These are phyloP conservation scores for Natator depressus DNA, from an alignment of 2,113 vertebrate genomes.

Conservation along the genomic window DNA sequence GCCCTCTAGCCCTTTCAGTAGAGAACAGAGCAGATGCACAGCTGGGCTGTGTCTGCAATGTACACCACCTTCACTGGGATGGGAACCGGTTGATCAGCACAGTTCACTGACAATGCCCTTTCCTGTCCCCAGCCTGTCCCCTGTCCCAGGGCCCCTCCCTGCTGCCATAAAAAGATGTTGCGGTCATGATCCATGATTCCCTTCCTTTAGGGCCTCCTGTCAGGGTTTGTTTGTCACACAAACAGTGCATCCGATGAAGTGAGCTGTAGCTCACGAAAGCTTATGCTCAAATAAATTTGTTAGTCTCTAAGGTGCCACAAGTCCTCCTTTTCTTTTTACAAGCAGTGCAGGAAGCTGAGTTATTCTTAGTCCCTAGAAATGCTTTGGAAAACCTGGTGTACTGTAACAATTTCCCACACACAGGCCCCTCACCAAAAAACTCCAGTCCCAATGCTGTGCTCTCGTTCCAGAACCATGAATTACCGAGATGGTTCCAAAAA, in stretches of 20 bases:
- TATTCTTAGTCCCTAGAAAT: not conserved
- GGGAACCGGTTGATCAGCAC: not conserved
- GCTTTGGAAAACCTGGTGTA: not conserved
- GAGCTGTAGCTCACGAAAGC: too few relatives aligned
- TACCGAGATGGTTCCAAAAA: fast-evolving
- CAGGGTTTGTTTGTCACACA: too few relatives aligned
- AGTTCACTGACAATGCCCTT: not conserved
- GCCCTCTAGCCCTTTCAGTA: not conserved
- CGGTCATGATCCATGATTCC: not conserved
- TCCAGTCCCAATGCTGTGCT: not conserved
- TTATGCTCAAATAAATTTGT: too few relatives aligned
- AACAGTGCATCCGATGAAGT: not conserved
- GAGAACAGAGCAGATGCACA: not conserved
- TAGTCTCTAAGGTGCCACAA: too few relatives aligned
- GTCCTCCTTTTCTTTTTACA: too few relatives aligned
- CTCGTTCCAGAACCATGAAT: not conserved
- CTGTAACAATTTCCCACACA: not conserved
- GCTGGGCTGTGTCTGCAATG: not conserved
- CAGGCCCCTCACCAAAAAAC: not conserved
- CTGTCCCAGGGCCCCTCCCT: not conserved
- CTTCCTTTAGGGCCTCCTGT: not conserved
- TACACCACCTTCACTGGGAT: too few relatives aligned
- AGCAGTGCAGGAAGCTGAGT: not conserved
- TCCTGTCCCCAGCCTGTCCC: not conserved
- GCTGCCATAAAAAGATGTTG: not conserved